Conservation (phyloP, 1,140 invertebrate species). For the Musca vetustissima region DNA sequence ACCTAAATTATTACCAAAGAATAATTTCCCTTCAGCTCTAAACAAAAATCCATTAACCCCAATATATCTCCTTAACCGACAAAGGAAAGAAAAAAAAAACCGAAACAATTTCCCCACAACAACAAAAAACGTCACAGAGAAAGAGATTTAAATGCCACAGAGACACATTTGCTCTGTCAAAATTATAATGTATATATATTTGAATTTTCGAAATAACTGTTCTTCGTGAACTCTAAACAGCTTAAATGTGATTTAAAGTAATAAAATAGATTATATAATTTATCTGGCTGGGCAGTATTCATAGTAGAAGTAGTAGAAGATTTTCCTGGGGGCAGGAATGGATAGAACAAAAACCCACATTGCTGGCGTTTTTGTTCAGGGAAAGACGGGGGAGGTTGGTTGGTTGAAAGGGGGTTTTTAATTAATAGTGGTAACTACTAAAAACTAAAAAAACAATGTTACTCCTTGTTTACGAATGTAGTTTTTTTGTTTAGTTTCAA, state of each 20-base stretch:
- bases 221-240: background rate
- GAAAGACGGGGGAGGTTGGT: too few relatives aligned
- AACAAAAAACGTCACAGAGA: too few relatives aligned
- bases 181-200: slow-evolving; percentile 22
- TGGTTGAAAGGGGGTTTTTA: background rate
- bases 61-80: too few relatives aligned
- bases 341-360: too few relatives aligned
- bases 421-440: slow-evolving; percentile 4
- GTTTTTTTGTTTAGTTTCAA: slow-evolving; percentile 30
- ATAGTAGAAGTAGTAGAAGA: background rate
- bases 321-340: too few relatives aligned
- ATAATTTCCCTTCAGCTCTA: too few relatives aligned
- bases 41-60: too few relatives aligned
- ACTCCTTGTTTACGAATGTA: slow-evolving; percentile 33
- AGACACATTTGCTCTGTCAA: slow-evolving; percentile 9
- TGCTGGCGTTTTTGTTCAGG: background rate
- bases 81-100: too few relatives aligned
- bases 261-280: background rate
- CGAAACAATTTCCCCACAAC: too few relatives aligned
- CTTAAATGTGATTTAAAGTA: slow-evolving; percentile 13
- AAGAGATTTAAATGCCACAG: slow-evolving; percentile 7
- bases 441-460: background rate
- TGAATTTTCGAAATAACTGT: slow-evolving; percentile 42
- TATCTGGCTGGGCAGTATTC: background rate
- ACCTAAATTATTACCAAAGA: too few relatives aligned